Evolutionary conservation across 2,888 invertebrate species (phyloP), one percentile per base, ranked within the genome.

Genomic region (Meganola albula): DNA sequence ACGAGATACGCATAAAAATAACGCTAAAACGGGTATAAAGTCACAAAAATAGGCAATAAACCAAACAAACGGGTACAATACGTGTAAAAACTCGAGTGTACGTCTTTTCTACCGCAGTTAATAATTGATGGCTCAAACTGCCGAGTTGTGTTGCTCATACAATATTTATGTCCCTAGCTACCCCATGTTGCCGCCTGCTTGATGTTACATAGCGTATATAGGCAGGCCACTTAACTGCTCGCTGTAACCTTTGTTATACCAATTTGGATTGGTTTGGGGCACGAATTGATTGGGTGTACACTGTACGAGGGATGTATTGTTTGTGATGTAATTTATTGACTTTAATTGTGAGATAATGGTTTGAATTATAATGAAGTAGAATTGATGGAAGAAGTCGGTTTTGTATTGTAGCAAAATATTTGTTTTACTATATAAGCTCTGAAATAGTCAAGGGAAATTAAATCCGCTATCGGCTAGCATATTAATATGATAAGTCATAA

Each of bases 61-160:
- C 48, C 59, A 61, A 63, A 64, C 61, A 60, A 68, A 68, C 64
- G 60, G 60, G 55, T 67, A 76, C 77, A 77, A 74, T 82, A 69
- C 76, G 74, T 75, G 79, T 79, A 82, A 80, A 82, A 78, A 78
- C 63, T 63, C 61, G 60, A 62, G 58, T 58, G 63, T 68, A 61
- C 71, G 64, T 74, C 74, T 75, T 74, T 74, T 74, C 76, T 67
- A 64, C 73, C 70, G 66, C 63, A 58, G 63, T 85, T 70, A 85
- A 87, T 87, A 86, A 80, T 86, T 76, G 72, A 87, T 80, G 71
- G 60, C 53, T 63, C 70, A 83, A 85, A 86, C 85, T 83, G 86
- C 82, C 74, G 84, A 86, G 84, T 80, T 85, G 84, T 86, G 85
- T 85, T 69, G 57, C 77, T 82, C 80, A 77, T 86, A 71, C 67